These are phyloP conservation scores for Cephus pulcher DNA, from an alignment of 2,888 invertebrate species.

Conservation along the genomic window DNA sequence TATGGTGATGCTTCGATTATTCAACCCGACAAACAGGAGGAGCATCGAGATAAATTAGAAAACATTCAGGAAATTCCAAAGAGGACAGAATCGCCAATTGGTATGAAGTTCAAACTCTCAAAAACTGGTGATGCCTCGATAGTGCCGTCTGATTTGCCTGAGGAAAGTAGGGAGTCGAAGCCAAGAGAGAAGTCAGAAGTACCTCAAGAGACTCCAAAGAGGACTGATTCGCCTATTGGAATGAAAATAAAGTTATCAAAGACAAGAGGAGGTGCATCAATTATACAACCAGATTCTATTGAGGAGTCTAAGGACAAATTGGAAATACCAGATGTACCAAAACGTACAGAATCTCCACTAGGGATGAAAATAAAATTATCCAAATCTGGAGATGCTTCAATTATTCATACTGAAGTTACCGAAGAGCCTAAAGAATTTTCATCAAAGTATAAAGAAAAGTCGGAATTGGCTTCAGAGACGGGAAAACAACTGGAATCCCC, in stretches of 20 bases:
- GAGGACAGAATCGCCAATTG: conserved; percentile 48
- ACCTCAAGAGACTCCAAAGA: conserved; percentile 36
- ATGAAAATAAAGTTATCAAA: conserved; percentile 34
- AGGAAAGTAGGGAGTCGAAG: conserved; percentile 13
- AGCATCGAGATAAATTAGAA: conserved; percentile 28
- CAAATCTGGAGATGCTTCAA: conserved; percentile 47
- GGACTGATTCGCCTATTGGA: conserved; percentile 58
- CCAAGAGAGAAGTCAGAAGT: conserved; percentile 14
- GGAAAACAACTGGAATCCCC: conserved; percentile 16
- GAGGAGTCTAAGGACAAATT: conserved; percentile 41
- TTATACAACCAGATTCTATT: conserved; percentile 25
- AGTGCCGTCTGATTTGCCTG: conserved; percentile 34
- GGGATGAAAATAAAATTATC: conserved; percentile 39
- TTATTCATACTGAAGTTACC: conserved; percentile 47
- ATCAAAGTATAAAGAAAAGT: conserved; percentile 31
- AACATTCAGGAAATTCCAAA: conserved; percentile 32
- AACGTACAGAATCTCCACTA: conserved; percentile 39
- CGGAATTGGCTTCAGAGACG: conserved; percentile 18
- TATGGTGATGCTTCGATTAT: conserved; percentile 52
- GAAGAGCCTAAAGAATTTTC: conserved; percentile 40
- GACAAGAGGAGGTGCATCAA: conserved; percentile 26
- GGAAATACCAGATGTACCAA: conserved; percentile 38
- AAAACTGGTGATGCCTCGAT: conserved; percentile 51
- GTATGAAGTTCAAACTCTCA: conserved; percentile 59
- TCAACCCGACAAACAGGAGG: conserved; percentile 39